These are phyloP conservation scores for Nowickia ferox DNA, from an alignment of 2,888 invertebrate species.

Conservation along the genomic window DNA sequence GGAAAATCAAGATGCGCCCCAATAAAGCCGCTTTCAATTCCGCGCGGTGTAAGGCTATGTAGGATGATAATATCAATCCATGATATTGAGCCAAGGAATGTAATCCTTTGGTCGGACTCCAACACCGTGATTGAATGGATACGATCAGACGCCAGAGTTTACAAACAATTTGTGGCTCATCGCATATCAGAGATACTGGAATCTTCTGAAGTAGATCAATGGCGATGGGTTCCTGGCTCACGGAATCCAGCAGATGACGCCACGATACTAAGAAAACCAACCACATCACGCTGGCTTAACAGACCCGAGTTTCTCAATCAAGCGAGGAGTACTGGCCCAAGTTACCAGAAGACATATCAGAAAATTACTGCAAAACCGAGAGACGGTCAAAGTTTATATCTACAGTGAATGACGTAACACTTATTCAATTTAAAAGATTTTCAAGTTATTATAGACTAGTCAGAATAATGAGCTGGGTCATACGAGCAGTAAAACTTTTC, in stretches of 20 bases:
- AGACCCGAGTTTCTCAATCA: constrained; percentile 27
- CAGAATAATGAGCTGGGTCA: too few relatives aligned
- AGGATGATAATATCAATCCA: constrained; percentile 15
- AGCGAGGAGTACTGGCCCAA: constrained; percentile 18
- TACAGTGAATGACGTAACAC: not conserved
- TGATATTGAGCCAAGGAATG: not conserved
- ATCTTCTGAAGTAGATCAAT: constrained; percentile 13
- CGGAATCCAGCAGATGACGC: constrained; percentile 43
- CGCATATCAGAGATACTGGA: constrained; percentile 50
- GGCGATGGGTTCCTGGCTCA: constrained; percentile 50
- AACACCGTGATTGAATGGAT: constrained; percentile 47
- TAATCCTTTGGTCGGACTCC: constrained; percentile 39
- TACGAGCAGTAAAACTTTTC: too few relatives aligned
- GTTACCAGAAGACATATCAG: constrained; percentile 22
- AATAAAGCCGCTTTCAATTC: constrained; percentile 40
- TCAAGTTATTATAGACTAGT: constrained; percentile 26
- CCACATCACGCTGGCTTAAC: constrained; percentile 28
- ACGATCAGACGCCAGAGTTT: constrained; percentile 29
- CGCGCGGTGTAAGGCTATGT: constrained; percentile 31
- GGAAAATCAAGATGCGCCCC: constrained; percentile 25
- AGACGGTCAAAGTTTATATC: constrained; percentile 37
- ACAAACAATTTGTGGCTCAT: constrained; percentile 53
- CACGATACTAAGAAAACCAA: not conserved
- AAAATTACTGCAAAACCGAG: not conserved
- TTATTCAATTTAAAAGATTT: constrained; percentile 25